Evolutionary conservation across 1,140 invertebrate species (phyloP).

Genomic region (Bombyx mori): ASM3026992v2 NC_085114.1:1334001-1334500

Average conservation of each 20-base stretch:
- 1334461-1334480: too few relatives aligned
- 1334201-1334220: slow-evolving; percentile 71
- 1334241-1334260: slow-evolving; percentile 70
- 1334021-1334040: slow-evolving; percentile 46
- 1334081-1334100: slow-evolving; percentile 69
- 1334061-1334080: slow-evolving; percentile 73
- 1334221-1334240: slow-evolving; percentile 64
- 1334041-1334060: slow-evolving; percentile 56
- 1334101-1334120: slow-evolving; percentile 75
- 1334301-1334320: slow-evolving; percentile 53
- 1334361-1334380: too few relatives aligned
- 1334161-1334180: slow-evolving; percentile 71
- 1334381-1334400: too few relatives aligned
- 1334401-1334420: too few relatives aligned
- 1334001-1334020: slow-evolving; percentile 68
- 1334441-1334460: too few relatives aligned
- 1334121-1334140: slow-evolving; percentile 71
- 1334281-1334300: slow-evolving; percentile 65
- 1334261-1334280: slow-evolving; percentile 74
- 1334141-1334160: slow-evolving; percentile 55
- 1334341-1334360: too few relatives aligned
- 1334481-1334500: too few relatives aligned
- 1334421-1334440: too few relatives aligned
- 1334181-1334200: slow-evolving; percentile 75
- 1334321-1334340: slow-evolving; percentile 2